Conservation (phyloP, 2,797 vertebrate species). For the Myioborus miniatus region DNA sequence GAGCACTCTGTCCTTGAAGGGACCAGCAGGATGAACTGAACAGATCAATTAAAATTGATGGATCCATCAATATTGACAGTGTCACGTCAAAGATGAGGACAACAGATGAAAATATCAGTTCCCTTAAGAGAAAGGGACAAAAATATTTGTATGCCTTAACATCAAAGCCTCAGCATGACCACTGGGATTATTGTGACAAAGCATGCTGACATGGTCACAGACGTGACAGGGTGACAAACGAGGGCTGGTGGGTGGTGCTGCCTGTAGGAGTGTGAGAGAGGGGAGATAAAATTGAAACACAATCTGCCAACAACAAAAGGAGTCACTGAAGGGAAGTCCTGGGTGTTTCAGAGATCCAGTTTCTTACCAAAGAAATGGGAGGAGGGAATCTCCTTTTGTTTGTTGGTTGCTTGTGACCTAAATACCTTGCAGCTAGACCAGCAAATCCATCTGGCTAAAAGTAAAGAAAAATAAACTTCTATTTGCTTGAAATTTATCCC, state of each 20-base stretch:
- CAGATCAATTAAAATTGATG: neutral
- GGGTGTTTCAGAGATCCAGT: neutral
- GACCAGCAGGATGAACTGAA: neutral
- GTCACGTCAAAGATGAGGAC: neutral
- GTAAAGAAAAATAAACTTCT: neutral
- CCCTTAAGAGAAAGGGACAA: neutral
- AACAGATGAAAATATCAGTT: neutral
- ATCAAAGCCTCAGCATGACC: constrained; percentile 49
- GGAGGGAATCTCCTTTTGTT: constrained; percentile 43
- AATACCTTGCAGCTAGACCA: constrained; percentile 36
- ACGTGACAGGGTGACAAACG: constrained; percentile 47
- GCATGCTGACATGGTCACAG: neutral
- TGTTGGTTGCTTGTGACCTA: constrained; percentile 27
- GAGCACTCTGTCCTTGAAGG: neutral
- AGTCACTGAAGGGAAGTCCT: constrained; percentile 38
- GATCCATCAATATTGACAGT: neutral
- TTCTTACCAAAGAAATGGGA: constrained; percentile 25
- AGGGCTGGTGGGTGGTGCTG: constrained; percentile 42
- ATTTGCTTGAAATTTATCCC: neutral
- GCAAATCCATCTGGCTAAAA: constrained; percentile 27
- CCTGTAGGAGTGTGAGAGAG: constrained; percentile 40
- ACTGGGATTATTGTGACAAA: constrained; percentile 37
- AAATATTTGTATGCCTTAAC: constrained; percentile 32
- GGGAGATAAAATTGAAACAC: constrained; percentile 58
- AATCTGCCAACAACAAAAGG: constrained; percentile 58